Conservation (phyloP, 2,113 vertebrate species). For the Zeus faber region DNA sequence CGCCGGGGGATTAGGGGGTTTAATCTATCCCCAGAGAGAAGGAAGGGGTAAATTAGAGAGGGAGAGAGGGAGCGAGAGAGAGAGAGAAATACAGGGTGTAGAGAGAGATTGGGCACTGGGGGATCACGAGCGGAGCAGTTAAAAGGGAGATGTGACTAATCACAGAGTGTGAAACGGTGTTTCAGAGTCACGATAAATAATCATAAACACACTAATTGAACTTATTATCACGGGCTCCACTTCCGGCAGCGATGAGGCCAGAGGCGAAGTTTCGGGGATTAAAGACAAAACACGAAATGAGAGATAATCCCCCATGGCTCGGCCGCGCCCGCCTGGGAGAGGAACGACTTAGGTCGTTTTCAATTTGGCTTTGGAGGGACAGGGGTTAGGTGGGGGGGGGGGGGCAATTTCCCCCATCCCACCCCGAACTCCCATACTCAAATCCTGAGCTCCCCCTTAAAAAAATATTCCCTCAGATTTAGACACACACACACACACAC, state of each 20-base stretch:
- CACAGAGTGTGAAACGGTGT: slow-evolving; percentile 24
- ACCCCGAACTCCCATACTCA: neutral
- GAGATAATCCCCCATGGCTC: slow-evolving; percentile 52
- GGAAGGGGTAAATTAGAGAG: slow-evolving; percentile 24
- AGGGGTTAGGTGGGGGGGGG: slow-evolving; percentile 4
- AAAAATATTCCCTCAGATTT: slow-evolving; percentile 34
- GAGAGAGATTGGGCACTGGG: slow-evolving; percentile 6
- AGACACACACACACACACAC: slow-evolving; percentile 42
- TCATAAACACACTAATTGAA: slow-evolving; percentile 17
- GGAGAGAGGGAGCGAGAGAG: neutral
- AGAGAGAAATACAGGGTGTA: slow-evolving; percentile 48
- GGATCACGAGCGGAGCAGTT: slow-evolving; percentile 19
- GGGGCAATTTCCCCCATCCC: slow-evolving; percentile 13
- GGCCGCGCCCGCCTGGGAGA: slow-evolving; percentile 59
- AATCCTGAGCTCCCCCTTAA: slow-evolving; percentile 28
- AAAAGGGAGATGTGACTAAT: slow-evolving; percentile 36
- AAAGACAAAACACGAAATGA: slow-evolving; percentile 64
- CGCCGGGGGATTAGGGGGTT: slow-evolving; percentile 77
- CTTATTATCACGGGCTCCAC: no score
- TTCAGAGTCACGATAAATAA: slow-evolving; percentile 33
- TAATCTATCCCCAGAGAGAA: slow-evolving; percentile 75
- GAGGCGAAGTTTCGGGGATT: slow-evolving; percentile 53
- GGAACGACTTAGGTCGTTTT: slow-evolving; percentile 47
- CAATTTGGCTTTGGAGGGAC: slow-evolving; percentile 39
- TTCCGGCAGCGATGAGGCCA: slow-evolving; percentile 16